Evolutionary conservation across 2,113 vertebrate genomes (phyloP).

Genomic region (Megaceryle maxima): DNA sequence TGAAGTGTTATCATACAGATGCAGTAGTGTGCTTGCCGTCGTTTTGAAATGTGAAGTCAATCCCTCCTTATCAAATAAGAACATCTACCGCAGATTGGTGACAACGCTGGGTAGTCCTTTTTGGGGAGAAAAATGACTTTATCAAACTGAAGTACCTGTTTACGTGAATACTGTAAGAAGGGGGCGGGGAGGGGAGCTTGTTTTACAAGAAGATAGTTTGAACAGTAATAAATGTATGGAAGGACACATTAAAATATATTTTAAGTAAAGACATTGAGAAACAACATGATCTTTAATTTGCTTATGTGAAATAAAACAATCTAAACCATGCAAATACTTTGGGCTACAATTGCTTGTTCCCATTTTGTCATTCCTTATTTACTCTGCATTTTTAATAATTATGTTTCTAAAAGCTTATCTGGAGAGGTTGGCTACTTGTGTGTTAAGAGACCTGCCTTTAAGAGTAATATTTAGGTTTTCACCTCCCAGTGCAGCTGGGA

Average conservation of each 20-base stretch:
- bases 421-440: background rate
- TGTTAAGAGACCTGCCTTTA: background rate
- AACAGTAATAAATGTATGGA: background rate
- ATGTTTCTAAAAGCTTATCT: background rate
- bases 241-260: background rate
- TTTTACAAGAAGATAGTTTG: background rate
- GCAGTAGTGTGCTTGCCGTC: background rate
- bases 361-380: background rate
- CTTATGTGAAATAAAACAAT: rapidly evolving
- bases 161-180: rapidly evolving
- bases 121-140: background rate
- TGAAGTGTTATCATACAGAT: background rate
- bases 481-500: slow-evolving; percentile 33
- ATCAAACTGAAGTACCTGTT: background rate
- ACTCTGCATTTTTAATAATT: background rate
- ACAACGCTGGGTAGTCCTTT: background rate
- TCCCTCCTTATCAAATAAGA: background rate
- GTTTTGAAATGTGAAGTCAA: background rate
- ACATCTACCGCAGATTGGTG: background rate
- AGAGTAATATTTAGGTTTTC: background rate
- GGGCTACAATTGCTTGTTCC: background rate
- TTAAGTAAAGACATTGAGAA: background rate
- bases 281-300: background rate
- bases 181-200: no score
- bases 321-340: background rate